Base-by-base conservation (phyloP, 1,140 invertebrate species). In the Drosophila sechellia region DNA sequence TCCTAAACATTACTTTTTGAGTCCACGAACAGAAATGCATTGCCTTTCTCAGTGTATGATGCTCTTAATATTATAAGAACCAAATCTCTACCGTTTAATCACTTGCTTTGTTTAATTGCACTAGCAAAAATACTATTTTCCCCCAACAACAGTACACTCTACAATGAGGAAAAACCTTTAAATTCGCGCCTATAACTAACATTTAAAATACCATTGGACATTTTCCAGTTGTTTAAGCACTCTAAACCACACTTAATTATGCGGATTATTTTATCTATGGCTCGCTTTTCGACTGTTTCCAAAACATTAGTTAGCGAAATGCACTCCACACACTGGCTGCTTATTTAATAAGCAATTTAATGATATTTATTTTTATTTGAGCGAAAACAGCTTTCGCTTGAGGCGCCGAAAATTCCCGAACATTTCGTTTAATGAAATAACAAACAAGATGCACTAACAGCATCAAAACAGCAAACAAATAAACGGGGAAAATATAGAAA, bases 361-460 rank as follows among this genome's bases (percentile, higher is more conserved):
- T 68, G 64, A 63, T 87, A 76, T 86, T 81, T 86, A 71, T 81
- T 78, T 75, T 79, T 79, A 79, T 87, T 86, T 86, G 39, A 40
- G 50, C 57, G 58, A 63, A 42, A 22, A 59, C 15, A 61, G 17
- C 37, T 35, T 31, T 27, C 71, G 45, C 43, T 50, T 34, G 13
- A 39, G 49, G 31, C 42, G 10, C 22, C 31, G 31, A 22, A 79
- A 83, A 63, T 73, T 66, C 55, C 65, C 81, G 72, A 79, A 65
- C 83, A 87, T 87, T 83, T 83, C 83, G 87, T 87, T 87, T 87
- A 87, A 87, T 87, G 76, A 89, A 87, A 87, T 77, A 87, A 89
- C 83, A 89, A 87, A 87, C 83, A 87, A 77, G 59, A 49, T 70
- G 63, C 60, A 46, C 70, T 31, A 58, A 52, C 52, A 81, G 81